Percentiles rank a stretch among this genome's conserved stretches.
phyloP scores from a whole-genome alignment of 2,888 invertebrate genomes.

The Morpho helenor region DNA sequence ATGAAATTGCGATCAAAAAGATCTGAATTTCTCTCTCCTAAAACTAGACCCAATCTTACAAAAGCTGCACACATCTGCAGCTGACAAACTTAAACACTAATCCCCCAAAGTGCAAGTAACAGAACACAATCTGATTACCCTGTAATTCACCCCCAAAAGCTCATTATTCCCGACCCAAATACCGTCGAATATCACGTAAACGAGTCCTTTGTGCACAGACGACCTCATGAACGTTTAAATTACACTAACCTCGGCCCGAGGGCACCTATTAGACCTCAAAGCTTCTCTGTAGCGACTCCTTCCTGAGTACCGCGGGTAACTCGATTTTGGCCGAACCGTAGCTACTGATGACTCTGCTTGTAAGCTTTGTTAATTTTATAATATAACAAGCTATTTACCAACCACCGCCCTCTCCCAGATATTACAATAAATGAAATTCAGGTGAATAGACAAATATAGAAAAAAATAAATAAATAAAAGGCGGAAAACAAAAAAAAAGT shows the following conservation, averaged over 20 bases:
- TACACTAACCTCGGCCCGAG: slow-evolving; percentile 22
- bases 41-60: too few species aligned
- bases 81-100: neutral
- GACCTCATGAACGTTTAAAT: slow-evolving; percentile 29
- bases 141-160: slow-evolving; percentile 29
- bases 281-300: slow-evolving; percentile 37
- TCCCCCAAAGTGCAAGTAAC: slow-evolving; percentile 3
- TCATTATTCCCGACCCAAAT: slow-evolving; percentile 32
- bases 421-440: too few species aligned
- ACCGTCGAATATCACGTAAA: slow-evolving; percentile 35
- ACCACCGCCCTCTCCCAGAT: too few species aligned
- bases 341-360: slow-evolving; percentile 21
- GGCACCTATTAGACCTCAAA: slow-evolving; percentile 34
- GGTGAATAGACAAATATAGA: too few species aligned
- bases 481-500: too few species aligned
- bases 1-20: too few species aligned
- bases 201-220: slow-evolving; percentile 30
- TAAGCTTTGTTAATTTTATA: too few species aligned
- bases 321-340: slow-evolving; percentile 28
- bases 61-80: too few species aligned
- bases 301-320: slow-evolving; percentile 37
- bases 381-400: too few species aligned
- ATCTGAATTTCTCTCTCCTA: too few species aligned
- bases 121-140: slow-evolving; percentile 18
- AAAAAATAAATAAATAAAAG: too few species aligned